phyloP scores from a whole-genome alignment of 2,797 vertebrate species.

The Vireo griseus region DNA sequence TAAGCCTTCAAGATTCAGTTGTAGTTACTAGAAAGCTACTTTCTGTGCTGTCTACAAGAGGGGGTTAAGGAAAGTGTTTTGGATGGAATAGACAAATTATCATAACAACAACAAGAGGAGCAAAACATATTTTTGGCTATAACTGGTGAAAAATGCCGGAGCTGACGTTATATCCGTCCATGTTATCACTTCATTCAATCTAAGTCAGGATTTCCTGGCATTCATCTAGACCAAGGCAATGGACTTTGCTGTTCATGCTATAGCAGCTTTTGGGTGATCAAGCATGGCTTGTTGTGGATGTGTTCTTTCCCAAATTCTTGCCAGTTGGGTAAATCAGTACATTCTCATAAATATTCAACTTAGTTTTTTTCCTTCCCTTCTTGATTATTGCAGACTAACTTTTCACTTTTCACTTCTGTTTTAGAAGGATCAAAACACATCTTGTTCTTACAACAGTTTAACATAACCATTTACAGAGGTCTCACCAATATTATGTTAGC shows the following conservation, averaged over 20 bases:
- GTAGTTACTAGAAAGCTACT: background rate
- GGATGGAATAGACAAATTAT: background rate
- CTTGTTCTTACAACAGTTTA: background rate
- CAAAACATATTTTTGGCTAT: conserved; percentile 28
- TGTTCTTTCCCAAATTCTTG: background rate
- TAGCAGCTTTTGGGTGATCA: background rate
- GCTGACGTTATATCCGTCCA: background rate
- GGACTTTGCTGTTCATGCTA: conserved; percentile 3
- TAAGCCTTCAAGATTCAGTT: background rate
- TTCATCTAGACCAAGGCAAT: conserved; percentile 32
- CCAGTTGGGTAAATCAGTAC: background rate
- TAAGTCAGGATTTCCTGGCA: conserved; percentile 67
- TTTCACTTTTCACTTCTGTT: background rate
- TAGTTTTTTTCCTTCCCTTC: background rate
- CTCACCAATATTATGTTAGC: background rate
- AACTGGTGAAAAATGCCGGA: conserved; percentile 13
- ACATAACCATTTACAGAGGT: background rate
- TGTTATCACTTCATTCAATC: background rate
- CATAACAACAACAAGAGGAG: background rate
- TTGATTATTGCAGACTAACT: background rate
- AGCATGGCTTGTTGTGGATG: background rate
- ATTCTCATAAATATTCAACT: background rate
- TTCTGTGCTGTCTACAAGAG: background rate
- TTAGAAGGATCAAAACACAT: background rate
- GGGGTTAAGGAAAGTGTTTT: background rate